Conservation (phyloP, 2,888 invertebrate species). For the Branchellion lobata region DNA sequence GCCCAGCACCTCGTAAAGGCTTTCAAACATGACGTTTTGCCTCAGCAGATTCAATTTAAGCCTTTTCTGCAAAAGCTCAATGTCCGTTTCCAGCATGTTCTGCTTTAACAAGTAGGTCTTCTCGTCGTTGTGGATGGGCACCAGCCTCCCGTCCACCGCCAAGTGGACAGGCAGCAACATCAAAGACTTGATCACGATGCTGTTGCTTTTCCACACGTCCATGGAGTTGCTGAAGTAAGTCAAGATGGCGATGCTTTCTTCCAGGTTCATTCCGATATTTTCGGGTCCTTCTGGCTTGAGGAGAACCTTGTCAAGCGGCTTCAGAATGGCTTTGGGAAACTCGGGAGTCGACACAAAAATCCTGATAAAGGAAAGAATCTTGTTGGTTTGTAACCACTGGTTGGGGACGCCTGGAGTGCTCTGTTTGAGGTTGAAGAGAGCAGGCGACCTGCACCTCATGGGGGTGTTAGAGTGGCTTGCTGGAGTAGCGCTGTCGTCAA, state of each 20-base stretch:
- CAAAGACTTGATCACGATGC: conserved; percentile 42
- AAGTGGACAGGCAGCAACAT: conserved; percentile 51
- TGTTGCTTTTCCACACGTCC: conserved; percentile 47
- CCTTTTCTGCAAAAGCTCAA: conserved; percentile 50
- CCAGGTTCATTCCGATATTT: conserved; percentile 41
- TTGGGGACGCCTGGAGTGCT: background rate
- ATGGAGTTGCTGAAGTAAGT: conserved; percentile 53
- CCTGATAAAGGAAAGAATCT: conserved; percentile 43
- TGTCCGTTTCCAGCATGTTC: conserved; percentile 52
- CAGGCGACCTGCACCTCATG: background rate
- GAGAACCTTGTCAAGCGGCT: conserved; percentile 45
- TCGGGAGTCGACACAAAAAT: conserved; percentile 51
- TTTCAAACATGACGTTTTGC: conserved; percentile 44
- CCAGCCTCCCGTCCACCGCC: conserved; percentile 50
- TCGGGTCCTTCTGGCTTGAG: conserved; percentile 23
- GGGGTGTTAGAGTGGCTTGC: background rate
- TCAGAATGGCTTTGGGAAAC: conserved; percentile 48
- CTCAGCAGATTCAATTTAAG: conserved; percentile 51
- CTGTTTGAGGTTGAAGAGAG: background rate
- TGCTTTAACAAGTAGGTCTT: conserved; percentile 50
- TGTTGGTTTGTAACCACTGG: conserved; percentile 12
- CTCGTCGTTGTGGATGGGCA: conserved; percentile 46
- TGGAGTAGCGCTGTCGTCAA: conserved; percentile 47
- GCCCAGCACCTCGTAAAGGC: conserved; percentile 50
- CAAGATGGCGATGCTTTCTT: conserved; percentile 52